These are phyloP conservation scores for Sinocyclocheilus anophthalmus DNA, from an alignment of 2,113 vertebrate species.

Conservation along the genomic window DNA sequence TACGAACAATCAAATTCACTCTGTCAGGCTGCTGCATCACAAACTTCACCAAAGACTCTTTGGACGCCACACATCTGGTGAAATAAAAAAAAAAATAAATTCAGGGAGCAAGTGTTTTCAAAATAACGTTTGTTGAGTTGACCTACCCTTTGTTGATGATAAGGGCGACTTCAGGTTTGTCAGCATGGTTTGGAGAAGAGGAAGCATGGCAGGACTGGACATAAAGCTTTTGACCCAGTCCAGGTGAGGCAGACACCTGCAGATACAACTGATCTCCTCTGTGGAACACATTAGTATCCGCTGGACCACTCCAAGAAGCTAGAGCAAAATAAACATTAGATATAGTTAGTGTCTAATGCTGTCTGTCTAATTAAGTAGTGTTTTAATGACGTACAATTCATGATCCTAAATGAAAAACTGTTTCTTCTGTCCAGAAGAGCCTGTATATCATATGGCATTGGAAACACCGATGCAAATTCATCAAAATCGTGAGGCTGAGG, in stretches of 20 bases:
- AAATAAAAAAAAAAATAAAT: background rate
- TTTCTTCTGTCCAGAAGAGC: background rate
- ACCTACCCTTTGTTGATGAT: constrained; percentile 72
- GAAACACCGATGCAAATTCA: background rate
- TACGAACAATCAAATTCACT: constrained; percentile 65
- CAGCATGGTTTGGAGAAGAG: constrained; percentile 46
- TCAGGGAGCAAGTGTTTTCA: background rate
- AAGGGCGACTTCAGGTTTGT: constrained; percentile 51
- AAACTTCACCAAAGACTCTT: constrained; percentile 54
- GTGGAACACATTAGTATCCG: constrained; percentile 58
- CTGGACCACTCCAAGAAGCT: constrained; percentile 63
- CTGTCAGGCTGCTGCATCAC: constrained; percentile 37
- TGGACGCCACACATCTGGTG: constrained; percentile 65
- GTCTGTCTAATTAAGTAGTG: background rate
- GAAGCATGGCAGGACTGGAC: constrained; percentile 69
- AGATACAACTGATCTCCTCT: constrained; percentile 64
- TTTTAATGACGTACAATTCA: constrained; percentile 64
- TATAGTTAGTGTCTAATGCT: too few species aligned
- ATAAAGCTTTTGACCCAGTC: constrained; percentile 60
- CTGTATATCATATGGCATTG: background rate
- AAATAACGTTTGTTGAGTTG: fast-evolving
- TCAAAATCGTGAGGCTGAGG: background rate
- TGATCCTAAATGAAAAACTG: constrained; percentile 56
- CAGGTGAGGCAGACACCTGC: constrained; percentile 57
- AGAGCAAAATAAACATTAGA: background rate